A percentile compares a stretch with the other conserved stretches of the same genome.
These are phyloP conservation scores for Macrotis lagotis DNA, from an alignment of 2,113 vertebrate species.

Conservation along the genomic window DNA sequence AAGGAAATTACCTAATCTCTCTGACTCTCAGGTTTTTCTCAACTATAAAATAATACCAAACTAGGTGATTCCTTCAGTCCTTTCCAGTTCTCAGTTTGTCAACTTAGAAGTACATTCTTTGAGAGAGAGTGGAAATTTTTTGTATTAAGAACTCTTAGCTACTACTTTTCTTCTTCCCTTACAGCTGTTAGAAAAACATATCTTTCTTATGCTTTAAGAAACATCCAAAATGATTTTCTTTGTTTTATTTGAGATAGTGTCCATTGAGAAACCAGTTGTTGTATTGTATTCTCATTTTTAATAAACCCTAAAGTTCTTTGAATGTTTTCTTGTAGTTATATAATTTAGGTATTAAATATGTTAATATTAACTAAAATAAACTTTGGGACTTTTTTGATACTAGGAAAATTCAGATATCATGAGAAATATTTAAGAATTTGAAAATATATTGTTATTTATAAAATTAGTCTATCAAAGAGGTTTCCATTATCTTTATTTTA, in stretches of 20 bases:
- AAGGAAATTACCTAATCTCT: neutral
- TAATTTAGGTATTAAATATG: conserved; percentile 30
- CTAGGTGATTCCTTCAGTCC: neutral
- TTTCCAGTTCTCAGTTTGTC: neutral
- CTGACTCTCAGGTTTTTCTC: neutral
- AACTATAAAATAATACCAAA: neutral
- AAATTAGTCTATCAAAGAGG: neutral
- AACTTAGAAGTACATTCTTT: neutral
- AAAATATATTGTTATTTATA: conserved; percentile 26
- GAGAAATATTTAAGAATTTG: conserved; percentile 37
- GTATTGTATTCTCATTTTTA: conserved; percentile 36
- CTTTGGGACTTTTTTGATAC: neutral
- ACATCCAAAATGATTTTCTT: conserved; percentile 32
- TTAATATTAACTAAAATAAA: conserved; percentile 15
- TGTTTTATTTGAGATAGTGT: conserved; percentile 38
- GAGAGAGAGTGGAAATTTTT: neutral
- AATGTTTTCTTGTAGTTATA: neutral
- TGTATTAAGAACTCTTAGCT: conserved; percentile 47
- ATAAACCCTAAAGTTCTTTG: conserved; percentile 29
- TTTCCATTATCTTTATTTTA: conserved; percentile 38
- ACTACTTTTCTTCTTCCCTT: neutral
- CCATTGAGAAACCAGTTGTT: conserved; percentile 35
- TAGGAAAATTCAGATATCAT: neutral
- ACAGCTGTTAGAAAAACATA: neutral
- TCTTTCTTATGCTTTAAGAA: conserved; percentile 10